phyloP scores from a whole-genome alignment of 2,797 vertebrate species.

The Propithecus deckenii region DNA sequence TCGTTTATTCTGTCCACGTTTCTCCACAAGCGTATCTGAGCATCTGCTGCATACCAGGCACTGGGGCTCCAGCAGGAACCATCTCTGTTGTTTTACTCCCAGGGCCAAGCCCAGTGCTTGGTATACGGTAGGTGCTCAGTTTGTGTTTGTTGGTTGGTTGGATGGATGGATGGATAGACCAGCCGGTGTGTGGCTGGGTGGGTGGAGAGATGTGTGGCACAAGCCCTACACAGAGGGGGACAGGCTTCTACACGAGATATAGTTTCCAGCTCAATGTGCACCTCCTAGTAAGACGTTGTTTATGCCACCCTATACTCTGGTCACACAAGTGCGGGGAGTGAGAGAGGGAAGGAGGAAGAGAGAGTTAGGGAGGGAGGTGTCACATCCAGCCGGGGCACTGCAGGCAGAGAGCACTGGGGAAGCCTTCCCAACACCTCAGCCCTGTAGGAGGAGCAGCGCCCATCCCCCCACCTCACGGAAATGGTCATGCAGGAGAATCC shows the following conservation, averaged over 20 bases:
- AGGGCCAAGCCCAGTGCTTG: background rate
- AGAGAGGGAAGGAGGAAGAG: background rate
- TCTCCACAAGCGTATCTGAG: background rate
- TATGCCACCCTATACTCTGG: no score
- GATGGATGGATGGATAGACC: no score
- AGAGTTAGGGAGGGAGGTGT: no score
- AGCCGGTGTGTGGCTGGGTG: no score
- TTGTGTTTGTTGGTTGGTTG: background rate
- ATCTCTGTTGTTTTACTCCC: background rate
- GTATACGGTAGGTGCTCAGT: background rate
- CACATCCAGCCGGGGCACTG: background rate
- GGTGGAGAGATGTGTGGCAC: background rate
- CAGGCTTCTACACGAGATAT: background rate
- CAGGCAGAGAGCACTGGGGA: background rate
- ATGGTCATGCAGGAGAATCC: background rate
- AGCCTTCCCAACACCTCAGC: background rate
- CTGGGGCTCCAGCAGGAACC: background rate
- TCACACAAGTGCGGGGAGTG: no score
- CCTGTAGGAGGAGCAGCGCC: background rate
- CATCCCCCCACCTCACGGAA: background rate
- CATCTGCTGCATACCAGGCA: background rate
- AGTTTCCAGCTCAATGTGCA: background rate
- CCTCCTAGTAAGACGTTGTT: background rate
- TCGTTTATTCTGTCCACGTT: background rate
- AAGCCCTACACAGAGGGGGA: background rate